Base-by-base conservation (phyloP, 2,113 vertebrate species). In the Anguilla rostrata region DNA sequence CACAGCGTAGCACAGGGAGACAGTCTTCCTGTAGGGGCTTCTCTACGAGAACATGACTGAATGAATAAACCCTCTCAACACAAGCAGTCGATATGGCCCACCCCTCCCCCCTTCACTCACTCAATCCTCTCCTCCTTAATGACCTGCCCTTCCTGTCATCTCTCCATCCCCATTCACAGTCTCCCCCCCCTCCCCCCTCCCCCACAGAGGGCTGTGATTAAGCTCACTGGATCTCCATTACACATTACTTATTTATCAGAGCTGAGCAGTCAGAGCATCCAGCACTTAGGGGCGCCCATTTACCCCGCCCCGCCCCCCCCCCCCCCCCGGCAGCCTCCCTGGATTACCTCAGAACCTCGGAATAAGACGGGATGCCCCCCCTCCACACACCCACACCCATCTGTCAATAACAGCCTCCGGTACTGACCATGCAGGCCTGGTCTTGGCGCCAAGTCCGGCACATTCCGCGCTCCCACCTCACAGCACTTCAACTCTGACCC, bases 171-270 rank as follows among this genome's bases (percentile, higher is more conserved):
- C 56, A 81, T 84, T 84, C 86, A 87, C 34, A 29, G 34, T 29
- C 71, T 84, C 82, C 16, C 60, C 16, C 60, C 18, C 60, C 16
- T 20, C 18, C 60, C 16, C 60, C 18, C 60, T 3, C 18, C 60
- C 60, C 85, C 22, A 85, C 79, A 1, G 16, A 87, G 91, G 87
- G 41, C 1, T 8, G 84, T 84, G 5, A 85, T 88, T 83, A 41
- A 78, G 22, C 84, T 63, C 34, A 57, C 88, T 63, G 7, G 88
- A 40, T 90, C 88, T 86, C 89, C 86, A 53, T 75, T 84, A 66
- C 46, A 85, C 87, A 95, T 96, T 91, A 96, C 89, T 95, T 94
- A 96, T 96, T 96, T 91, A 96, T 94, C 81, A 53, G 91, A 90
- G 89, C 79, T 90, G 88, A 26, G 86, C 92, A 89, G 85, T 86